phyloP scores from a whole-genome alignment of 2,888 invertebrate species.

The Melanargia galathea region DNA sequence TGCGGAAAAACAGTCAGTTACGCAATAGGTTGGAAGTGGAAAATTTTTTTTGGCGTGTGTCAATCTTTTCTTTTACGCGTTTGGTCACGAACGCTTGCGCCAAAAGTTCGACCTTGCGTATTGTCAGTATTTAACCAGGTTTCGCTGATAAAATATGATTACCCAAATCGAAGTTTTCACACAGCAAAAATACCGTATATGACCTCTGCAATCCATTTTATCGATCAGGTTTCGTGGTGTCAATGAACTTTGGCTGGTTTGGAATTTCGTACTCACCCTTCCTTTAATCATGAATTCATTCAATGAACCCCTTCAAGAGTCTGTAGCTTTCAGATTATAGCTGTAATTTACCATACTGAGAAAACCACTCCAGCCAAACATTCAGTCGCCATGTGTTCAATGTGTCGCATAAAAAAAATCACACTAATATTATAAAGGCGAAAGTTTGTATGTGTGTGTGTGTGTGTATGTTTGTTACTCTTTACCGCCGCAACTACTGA shows the following conservation, averaged over 20 bases:
- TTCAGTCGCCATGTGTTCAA: neutral
- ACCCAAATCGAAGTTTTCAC: neutral
- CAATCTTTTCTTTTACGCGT: slow-evolving; percentile 10
- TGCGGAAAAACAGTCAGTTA: slow-evolving; percentile 17
- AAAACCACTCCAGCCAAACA: neutral
- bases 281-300: neutral
- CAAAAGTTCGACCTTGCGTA: slow-evolving; percentile 12
- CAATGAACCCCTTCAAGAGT: neutral
- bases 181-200: neutral
- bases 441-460: no score
- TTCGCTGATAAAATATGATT: neutral
- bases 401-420: neutral
- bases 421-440: no score
- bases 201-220: neutral
- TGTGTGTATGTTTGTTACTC: no score
- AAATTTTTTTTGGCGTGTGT: slow-evolving; percentile 16
- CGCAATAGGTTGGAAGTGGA: neutral
- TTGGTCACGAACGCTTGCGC: slow-evolving; percentile 13
- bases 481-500: no score
- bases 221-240: neutral
- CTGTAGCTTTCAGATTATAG: neutral
- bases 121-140: slow-evolving; percentile 1
- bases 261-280: neutral
- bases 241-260: neutral
- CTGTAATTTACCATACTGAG: neutral